These are phyloP conservation scores for Papilio aristodemus DNA, from an alignment of 1,140 invertebrate species.

Conservation along the genomic window DNA sequence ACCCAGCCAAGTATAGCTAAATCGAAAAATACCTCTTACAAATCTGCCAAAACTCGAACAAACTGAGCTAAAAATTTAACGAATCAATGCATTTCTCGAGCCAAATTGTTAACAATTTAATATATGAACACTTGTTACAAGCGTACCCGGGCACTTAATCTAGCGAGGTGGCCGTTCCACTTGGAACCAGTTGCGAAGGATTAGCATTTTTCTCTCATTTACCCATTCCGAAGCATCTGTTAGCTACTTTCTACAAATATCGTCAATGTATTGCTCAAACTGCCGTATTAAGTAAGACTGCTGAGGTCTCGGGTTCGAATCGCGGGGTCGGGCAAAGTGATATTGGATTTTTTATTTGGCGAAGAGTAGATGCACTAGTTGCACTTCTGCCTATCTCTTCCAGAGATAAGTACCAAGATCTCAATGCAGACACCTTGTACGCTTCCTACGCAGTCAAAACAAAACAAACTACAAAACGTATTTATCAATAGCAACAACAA, in stretches of 20 bases:
- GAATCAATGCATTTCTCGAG: constrained; percentile 3
- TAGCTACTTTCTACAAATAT: constrained; percentile 38
- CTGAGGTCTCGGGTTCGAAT: too few relatives aligned
- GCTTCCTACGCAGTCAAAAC: too few relatives aligned
- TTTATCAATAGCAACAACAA: too few relatives aligned
- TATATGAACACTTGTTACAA: not conserved
- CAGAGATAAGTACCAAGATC: too few relatives aligned
- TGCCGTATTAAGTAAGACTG: too few relatives aligned
- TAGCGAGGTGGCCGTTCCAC: constrained; percentile 31
- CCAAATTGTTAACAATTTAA: constrained; percentile 1
- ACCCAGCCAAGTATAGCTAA: not conserved
- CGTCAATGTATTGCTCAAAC: constrained; percentile 6
- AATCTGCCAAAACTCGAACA: not conserved
- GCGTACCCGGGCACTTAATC: not conserved
- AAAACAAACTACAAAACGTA: too few relatives aligned
- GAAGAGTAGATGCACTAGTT: too few relatives aligned
- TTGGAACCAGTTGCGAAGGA: constrained; percentile 42
- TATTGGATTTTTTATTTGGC: too few relatives aligned
- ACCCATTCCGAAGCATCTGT: constrained; percentile 27
- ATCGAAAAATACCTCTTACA: not conserved
- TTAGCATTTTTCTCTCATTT: constrained; percentile 40
- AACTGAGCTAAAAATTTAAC: not conserved
- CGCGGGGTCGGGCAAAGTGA: too few relatives aligned
- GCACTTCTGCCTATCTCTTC: too few relatives aligned
- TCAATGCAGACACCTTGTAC: too few relatives aligned